Evolutionary conservation across 2,888 invertebrate genomes (phyloP), one percentile per base, ranked within the genome.

Genomic region (Taenaris catops): DNA sequence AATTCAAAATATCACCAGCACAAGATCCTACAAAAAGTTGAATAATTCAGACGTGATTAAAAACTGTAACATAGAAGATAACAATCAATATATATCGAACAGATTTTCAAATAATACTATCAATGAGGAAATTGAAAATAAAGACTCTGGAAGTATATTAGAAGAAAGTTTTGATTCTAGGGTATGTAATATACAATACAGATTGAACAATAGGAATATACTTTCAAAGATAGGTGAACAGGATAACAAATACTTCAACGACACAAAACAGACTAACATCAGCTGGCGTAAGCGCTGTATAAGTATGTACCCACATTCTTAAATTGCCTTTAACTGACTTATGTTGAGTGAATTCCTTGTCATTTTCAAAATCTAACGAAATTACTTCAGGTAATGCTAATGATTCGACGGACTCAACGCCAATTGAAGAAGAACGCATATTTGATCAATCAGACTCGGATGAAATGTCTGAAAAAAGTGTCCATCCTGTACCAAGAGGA

Each of bases 361-460:
- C n/a, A n/a, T n/a, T n/a, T n/a, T n/a, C 14, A 14, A 3, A 14
- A 14, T 4, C 2, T 14, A 14, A 14, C 2, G 4, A 14, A 14
- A 14, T 31, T 2, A 14, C 46, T 51, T 11, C 34, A 49, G 48
- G 8, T 21, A 25, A 32, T 28, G 33, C 42, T 25, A 33, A 47
- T 39, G 48, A 34, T 20, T 42, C 41, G 54, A 51, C 61, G 27
- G 68, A 65, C 38, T 52, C 62, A 33, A 63, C 89, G 4, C 88
- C 89, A 16, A 72, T 87, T 57, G 80, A 81, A 47, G 87, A 84
- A 55, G 89, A 89, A 62, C 75, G 78, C 48, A 75, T 75, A 40
- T 89, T 89, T 62, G 89, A 89, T 49, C 72, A 87, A 44, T 89
- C 89, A 29, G 89, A 90, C 54, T 75, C 81, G 47, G 86, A 87